Evolutionary conservation across 2,797 vertebrate genomes (phyloP).

Genomic region (Parambassis ranga): DNA sequence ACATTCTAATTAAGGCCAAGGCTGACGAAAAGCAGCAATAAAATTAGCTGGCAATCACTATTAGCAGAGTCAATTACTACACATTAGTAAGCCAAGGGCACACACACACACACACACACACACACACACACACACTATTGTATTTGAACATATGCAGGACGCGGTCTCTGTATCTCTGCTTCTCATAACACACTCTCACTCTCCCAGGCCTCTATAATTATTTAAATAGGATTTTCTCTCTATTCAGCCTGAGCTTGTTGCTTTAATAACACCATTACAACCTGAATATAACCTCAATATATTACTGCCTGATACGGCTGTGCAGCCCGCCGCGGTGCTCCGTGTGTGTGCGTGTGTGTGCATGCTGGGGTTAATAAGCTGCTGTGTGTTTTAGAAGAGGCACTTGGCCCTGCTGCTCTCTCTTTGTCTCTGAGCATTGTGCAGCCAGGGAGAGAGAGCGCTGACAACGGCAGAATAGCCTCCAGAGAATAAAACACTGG

Average conservation of each 20-base stretch:
- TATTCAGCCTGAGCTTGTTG: constrained; percentile 74
- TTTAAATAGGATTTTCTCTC: constrained; percentile 76
- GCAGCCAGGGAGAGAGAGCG: constrained; percentile 44
- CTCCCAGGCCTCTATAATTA: constrained; percentile 71
- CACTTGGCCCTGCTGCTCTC: constrained; percentile 70
- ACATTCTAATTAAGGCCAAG: constrained; percentile 94
- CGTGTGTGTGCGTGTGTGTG: constrained; percentile 59
- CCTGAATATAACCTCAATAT: constrained; percentile 76
- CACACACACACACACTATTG: constrained; percentile 36
- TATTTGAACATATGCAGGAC: constrained; percentile 25
- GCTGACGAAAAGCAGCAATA: constrained; percentile 93
- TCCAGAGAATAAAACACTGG: constrained; percentile 68
- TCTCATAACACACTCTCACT: constrained; percentile 29
- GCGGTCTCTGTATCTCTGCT: constrained; percentile 12
- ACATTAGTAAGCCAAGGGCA: constrained; percentile 85
- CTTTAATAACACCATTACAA: constrained; percentile 81
- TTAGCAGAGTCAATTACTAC: constrained; percentile 96
- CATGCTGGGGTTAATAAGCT: constrained; percentile 76
- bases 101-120: constrained; percentile 41
- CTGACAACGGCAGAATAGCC: constrained; percentile 74
- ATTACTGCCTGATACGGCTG: constrained; percentile 66
- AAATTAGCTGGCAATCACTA: constrained; percentile 99
- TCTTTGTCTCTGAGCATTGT: constrained; percentile 70
- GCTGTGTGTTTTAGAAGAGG: constrained; percentile 70
- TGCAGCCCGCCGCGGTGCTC: constrained; percentile 29